These are phyloP conservation scores for Todiramphus saurophagus DNA, from an alignment of 2,113 vertebrate species.

Conservation along the genomic window DNA sequence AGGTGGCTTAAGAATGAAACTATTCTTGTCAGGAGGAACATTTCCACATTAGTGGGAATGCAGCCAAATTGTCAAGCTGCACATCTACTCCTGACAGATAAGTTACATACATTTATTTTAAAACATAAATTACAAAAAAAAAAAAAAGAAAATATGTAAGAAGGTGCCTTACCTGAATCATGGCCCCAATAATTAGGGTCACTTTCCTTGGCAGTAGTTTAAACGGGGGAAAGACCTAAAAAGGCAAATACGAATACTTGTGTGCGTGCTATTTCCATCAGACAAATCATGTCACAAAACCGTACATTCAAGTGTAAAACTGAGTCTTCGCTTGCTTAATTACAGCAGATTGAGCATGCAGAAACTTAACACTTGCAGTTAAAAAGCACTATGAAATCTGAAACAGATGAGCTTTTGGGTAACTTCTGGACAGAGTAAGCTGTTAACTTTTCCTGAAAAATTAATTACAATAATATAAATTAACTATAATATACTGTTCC, in stretches of 20 bases:
- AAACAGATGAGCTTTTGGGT: background rate
- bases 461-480: background rate
- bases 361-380: background rate
- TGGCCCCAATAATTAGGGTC: conserved; percentile 88
- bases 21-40: background rate
- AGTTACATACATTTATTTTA: background rate
- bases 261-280: background rate
- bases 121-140: background rate
- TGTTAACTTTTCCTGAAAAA: background rate
- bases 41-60: background rate
- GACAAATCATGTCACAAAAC: background rate
- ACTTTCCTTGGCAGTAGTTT: conserved; percentile 87
- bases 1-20: background rate
- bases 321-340: background rate
- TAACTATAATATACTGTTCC: background rate
- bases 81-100: background rate
- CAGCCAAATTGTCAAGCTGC: background rate
- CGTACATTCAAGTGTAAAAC: background rate
- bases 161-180: conserved; percentile 85
- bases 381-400: background rate
- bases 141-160: background rate
- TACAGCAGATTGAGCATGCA: background rate
- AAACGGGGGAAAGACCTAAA: conserved; percentile 93
- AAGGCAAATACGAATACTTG: background rate
- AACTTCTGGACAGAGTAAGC: background rate